Base-by-base conservation (phyloP, 2,888 invertebrate genomes). In the Dorcus parallelipipedus region DNA sequence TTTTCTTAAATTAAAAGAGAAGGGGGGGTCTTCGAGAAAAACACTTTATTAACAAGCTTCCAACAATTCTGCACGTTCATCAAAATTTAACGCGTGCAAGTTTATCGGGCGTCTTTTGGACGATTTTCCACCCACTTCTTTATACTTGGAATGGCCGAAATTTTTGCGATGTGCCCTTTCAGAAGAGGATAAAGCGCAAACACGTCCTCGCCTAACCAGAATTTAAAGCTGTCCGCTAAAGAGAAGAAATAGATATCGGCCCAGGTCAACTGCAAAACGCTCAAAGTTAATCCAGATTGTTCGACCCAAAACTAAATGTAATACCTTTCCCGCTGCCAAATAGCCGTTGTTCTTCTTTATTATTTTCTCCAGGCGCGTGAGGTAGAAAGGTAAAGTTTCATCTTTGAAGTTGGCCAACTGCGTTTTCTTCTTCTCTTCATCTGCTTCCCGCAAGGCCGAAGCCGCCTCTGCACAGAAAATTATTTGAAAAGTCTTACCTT, bases 241-340 rank as follows among this genome's bases (percentile, higher is more conserved):
- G 80, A 83, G 57, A 83, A 83, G 17, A 87, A 84, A 60, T 80
- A 80, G n/a, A 88, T 67, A 73, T 88, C 88, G 53, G 86, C 87
- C 86, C 86, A 87, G 43, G 85, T 83, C 23, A 88, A 60, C 68
- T 70, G 51, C 56, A 66, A 68, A 20, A 20, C 20, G 20, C 3
- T 20, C 20, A 20, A 20, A 20, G 20, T 33, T 6, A 5, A 33
- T 6, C 26, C 26, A 33, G 52, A 26, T 10, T 48, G 20, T 56
- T n/a, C 9, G 20, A 1, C 10, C 56, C 3, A 17, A 8, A 17
- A 17, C 9, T 14, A 14, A 47, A 47, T n/a, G 9, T 3, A 10
- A 47, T 10, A 56, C 42, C 10, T 52, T 56, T 65, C 78, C 79
- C 66, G 80, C 75, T 61, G 81, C 84, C 61, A 86, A 78, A 66